Conservation (phyloP, 2,888 invertebrate genomes). For the Vandiemenella viatica region DNA sequence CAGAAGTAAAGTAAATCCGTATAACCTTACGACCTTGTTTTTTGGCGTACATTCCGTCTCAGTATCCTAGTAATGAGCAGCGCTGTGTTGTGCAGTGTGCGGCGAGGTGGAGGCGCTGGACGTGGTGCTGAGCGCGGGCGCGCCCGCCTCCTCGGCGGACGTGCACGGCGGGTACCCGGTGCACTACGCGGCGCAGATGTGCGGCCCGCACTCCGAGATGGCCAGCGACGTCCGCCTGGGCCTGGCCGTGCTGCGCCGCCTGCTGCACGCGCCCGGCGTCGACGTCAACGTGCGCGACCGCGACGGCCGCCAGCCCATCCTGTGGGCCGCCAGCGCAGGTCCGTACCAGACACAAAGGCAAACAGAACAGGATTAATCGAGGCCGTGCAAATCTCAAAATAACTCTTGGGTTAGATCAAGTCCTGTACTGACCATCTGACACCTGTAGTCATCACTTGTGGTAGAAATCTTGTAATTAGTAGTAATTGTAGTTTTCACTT, state of each 20-base stretch:
- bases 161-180: conserved; percentile 88
- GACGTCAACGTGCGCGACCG: conserved; percentile 76
- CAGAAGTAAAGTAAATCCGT: too few relatives aligned
- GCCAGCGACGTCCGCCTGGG: conserved; percentile 46
- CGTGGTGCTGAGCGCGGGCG: conserved; percentile 69
- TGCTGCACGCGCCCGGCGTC: conserved; percentile 60
- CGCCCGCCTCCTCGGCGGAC: conserved; percentile 76
- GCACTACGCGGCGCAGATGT: conserved; percentile 96
- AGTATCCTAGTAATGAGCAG: neutral
- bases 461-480: too few relatives aligned
- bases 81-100: conserved; percentile 54
- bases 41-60: too few relatives aligned
- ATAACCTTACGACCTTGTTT: too few relatives aligned
- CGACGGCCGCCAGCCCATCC: conserved; percentile 81
- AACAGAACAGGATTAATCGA: neutral
- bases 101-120: conserved; percentile 82
- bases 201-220: conserved; percentile 60
- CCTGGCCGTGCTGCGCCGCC: conserved; percentile 61
- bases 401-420: too few relatives aligned
- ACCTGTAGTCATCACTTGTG: too few relatives aligned
- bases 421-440: too few relatives aligned
- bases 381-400: too few relatives aligned
- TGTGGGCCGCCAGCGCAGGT: conserved; percentile 96
- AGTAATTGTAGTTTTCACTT: too few relatives aligned
- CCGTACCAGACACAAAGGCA: neutral